Percentiles rank a stretch among this genome's conserved stretches.
Evolutionary conservation across 2,888 invertebrate species (phyloP).

Genomic region (Atrina japonica): DNA sequence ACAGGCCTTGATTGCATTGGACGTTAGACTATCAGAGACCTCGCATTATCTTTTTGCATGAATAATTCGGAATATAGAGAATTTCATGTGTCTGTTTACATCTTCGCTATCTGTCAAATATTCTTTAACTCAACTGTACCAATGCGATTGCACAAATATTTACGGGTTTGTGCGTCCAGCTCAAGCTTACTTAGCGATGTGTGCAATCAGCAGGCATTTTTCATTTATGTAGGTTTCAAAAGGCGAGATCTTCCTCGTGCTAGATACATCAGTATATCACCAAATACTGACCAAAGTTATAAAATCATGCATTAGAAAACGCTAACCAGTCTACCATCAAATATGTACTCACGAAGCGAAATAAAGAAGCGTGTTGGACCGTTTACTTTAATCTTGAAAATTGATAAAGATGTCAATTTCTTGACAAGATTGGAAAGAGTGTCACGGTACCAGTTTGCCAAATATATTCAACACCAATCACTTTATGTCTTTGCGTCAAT

Average conservation of each 20-base stretch:
- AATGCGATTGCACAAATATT: constrained; percentile 13
- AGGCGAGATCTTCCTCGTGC: not conserved
- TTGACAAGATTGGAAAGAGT: constrained; percentile 5
- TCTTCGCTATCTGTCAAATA: not conserved
- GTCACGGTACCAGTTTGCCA: not conserved
- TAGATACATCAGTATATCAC: constrained; percentile 14
- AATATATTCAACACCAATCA: constrained; percentile 10
- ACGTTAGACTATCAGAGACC: not conserved
- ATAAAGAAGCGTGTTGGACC: not conserved
- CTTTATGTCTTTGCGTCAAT: constrained; percentile 2
- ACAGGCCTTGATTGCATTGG: constrained; percentile 3
- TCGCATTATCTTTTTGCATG: constrained; percentile 2
- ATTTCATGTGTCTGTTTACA: constrained; percentile 5
- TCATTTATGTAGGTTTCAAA: not conserved
- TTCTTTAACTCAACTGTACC: not conserved
- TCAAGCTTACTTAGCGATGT: constrained; percentile 4
- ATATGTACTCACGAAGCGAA: not conserved
- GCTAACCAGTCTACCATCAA: not conserved
- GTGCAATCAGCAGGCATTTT: not conserved
- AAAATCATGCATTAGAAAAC: constrained; percentile 1
- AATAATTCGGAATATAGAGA: not conserved
- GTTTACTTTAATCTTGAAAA: constrained; percentile 17
- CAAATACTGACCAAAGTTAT: constrained; percentile 15
- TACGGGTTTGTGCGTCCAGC: not conserved
- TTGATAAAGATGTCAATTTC: constrained; percentile 18